Evolutionary conservation across 2,888 invertebrate species (phyloP).

Genomic region (Sericinus montela): DNA sequence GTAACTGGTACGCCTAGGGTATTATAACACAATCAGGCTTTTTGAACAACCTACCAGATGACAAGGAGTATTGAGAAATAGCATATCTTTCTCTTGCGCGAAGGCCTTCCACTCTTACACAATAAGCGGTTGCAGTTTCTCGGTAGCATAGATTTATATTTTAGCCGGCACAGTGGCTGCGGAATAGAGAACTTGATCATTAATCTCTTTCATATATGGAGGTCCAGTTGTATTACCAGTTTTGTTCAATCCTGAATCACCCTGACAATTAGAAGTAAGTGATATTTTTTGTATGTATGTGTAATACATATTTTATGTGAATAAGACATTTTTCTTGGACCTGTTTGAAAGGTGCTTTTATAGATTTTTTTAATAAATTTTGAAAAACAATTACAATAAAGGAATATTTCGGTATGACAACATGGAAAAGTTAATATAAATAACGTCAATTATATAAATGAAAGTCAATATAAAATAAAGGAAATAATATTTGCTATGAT

Average conservation of each 20-base stretch:
- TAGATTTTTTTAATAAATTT: too few species aligned
- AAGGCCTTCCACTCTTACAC: slow-evolving; percentile 71
- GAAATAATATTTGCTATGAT: slow-evolving; percentile 3
- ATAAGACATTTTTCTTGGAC: too few species aligned
- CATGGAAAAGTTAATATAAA: background rate
- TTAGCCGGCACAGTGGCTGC: slow-evolving; percentile 24
- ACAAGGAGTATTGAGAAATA: slow-evolving; percentile 63
- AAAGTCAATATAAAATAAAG: slow-evolving; percentile 1
- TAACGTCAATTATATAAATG: background rate
- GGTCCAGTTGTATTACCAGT: background rate
- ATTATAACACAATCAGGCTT: slow-evolving; percentile 46
- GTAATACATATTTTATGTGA: too few species aligned
- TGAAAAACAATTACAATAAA: too few species aligned
- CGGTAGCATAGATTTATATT: slow-evolving; percentile 30
- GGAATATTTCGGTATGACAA: too few species aligned
- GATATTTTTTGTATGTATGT: too few species aligned
- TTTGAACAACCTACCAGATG: slow-evolving; percentile 56
- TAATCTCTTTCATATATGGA: slow-evolving; percentile 8
- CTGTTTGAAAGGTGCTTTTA: too few species aligned
- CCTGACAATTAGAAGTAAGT: too few species aligned
- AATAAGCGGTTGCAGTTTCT: slow-evolving; percentile 46
- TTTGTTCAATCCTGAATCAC: background rate
- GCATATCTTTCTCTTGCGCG: slow-evolving; percentile 62
- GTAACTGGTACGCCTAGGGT: slow-evolving; percentile 32
- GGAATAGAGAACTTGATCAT: slow-evolving; percentile 24